Evolutionary conservation across 2,888 invertebrate species (phyloP).

Genomic region (Ophion slaviceki): DNA sequence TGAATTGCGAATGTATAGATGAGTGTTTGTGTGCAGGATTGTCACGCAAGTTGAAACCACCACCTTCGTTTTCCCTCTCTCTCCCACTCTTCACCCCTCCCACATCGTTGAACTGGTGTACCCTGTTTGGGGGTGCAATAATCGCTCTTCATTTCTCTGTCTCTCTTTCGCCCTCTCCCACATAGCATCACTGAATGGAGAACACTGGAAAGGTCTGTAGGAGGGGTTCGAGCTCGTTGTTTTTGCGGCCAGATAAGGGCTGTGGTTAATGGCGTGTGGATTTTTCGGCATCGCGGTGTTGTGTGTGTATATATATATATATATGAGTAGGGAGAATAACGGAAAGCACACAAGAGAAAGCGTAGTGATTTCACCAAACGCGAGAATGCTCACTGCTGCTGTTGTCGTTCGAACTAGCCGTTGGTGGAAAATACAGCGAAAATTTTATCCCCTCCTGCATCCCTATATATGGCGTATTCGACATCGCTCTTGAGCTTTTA

Average conservation of each 20-base stretch:
- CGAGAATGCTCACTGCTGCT: slow-evolving; percentile 62
- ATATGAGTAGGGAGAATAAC: slow-evolving; percentile 47
- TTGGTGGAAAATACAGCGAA: slow-evolving; percentile 48
- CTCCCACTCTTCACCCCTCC: slow-evolving; percentile 29
- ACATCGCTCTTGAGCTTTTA: slow-evolving; percentile 47
- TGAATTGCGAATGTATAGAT: slow-evolving; percentile 35
- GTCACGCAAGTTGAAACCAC: slow-evolving; percentile 58
- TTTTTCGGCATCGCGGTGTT: slow-evolving; percentile 71
- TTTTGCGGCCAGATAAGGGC: slow-evolving; percentile 79
- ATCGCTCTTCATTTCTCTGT: slow-evolving; percentile 28
- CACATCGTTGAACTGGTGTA: not conserved
- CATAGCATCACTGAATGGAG: slow-evolving; percentile 34
- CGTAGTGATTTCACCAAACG: slow-evolving; percentile 57
- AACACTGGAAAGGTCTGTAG: slow-evolving; percentile 65
- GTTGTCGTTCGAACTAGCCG: slow-evolving; percentile 57
- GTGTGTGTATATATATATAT: slow-evolving; percentile 8
- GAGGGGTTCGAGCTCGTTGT: slow-evolving; percentile 74
- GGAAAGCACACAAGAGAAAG: slow-evolving; percentile 46
- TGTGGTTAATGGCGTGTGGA: slow-evolving; percentile 79
- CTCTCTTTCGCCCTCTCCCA: slow-evolving; percentile 1
- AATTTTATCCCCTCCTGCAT: slow-evolving; percentile 20
- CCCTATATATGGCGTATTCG: slow-evolving; percentile 1
- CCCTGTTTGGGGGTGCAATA: slow-evolving; percentile 19
- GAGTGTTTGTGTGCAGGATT: slow-evolving; percentile 44
- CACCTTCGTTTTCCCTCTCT: slow-evolving; percentile 13